These are phyloP conservation scores for Cygnus olor DNA, from an alignment of 2,797 vertebrate species.

Conservation along the genomic window DNA sequence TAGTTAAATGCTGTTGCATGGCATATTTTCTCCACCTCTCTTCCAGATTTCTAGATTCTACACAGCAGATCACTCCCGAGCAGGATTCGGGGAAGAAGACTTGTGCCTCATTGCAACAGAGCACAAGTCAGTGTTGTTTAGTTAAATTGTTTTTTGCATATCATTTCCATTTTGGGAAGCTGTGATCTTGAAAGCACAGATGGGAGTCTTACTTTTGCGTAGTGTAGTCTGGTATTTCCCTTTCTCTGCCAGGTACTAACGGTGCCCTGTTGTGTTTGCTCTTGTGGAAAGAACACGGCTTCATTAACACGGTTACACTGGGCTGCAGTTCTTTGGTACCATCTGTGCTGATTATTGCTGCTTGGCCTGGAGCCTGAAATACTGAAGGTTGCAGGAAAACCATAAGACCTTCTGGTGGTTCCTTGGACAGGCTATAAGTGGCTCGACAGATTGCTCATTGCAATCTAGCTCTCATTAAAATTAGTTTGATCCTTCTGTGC, in stretches of 20 bases:
- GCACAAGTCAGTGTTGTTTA: not conserved
- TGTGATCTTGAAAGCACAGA: slow-evolving; percentile 20
- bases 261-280: slow-evolving; percentile 67
- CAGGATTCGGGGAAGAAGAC: not conserved
- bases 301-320: slow-evolving; percentile 62
- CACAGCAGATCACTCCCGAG: not conserved
- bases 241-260: slow-evolving; percentile 64
- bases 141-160: not conserved
- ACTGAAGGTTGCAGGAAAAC: slow-evolving; percentile 54
- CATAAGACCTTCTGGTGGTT: slow-evolving; percentile 15
- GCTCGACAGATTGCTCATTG: slow-evolving; percentile 12
- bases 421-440: slow-evolving; percentile 30
- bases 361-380: slow-evolving; percentile 61
- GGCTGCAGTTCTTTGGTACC: slow-evolving; percentile 59
- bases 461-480: slow-evolving; percentile 51
- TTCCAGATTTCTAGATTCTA: slow-evolving; percentile 29
- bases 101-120: not conserved
- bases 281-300: slow-evolving; percentile 68
- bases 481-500: not conserved
- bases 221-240: slow-evolving; percentile 51
- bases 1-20: slow-evolving; percentile 17
- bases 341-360: slow-evolving; percentile 59
- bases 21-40: slow-evolving; percentile 48
- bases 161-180: not conserved
- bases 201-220: slow-evolving; percentile 38